phyloP scores from a whole-genome alignment of 2,113 vertebrate species.

The Albula goreensis region DNA sequence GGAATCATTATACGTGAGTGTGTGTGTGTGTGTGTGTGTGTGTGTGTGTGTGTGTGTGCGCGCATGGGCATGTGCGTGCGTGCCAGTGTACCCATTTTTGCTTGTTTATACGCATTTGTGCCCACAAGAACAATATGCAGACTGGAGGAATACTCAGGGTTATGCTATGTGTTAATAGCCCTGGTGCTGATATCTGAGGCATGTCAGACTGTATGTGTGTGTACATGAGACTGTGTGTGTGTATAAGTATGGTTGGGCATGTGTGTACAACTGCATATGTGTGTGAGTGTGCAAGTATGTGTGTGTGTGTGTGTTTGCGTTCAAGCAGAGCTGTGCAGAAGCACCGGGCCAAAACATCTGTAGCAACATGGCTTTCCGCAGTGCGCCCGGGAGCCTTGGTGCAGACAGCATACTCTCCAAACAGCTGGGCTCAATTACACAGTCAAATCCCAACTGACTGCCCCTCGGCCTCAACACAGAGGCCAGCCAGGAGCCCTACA shows the following conservation, averaged over 20 bases:
- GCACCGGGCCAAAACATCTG: constrained; percentile 37
- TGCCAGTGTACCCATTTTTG: background rate
- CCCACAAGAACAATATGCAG: too few species aligned
- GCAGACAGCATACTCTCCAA: constrained; percentile 34
- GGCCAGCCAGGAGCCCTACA: constrained; percentile 24
- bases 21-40: background rate
- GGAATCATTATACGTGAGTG: background rate
- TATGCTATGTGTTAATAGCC: too few species aligned
- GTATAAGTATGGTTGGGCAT: background rate
- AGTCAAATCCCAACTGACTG: constrained; percentile 46
- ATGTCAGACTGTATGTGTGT: background rate
- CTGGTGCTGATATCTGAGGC: too few species aligned
- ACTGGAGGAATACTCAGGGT: too few species aligned
- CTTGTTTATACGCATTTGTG: background rate
- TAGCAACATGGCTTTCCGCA: constrained; percentile 21
- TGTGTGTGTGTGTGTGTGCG: background rate
- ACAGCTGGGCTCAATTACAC: constrained; percentile 63
- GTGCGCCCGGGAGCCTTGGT: constrained; percentile 25
- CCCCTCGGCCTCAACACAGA: constrained; percentile 17
- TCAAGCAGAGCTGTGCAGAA: background rate
- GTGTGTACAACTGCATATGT: background rate
- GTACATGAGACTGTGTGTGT: background rate
- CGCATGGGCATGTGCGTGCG: background rate
- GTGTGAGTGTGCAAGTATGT: background rate
- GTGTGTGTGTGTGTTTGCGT: background rate